Evolutionary conservation across 2,113 vertebrate species (phyloP).

Genomic region (Rhombomys opimus): DNA sequence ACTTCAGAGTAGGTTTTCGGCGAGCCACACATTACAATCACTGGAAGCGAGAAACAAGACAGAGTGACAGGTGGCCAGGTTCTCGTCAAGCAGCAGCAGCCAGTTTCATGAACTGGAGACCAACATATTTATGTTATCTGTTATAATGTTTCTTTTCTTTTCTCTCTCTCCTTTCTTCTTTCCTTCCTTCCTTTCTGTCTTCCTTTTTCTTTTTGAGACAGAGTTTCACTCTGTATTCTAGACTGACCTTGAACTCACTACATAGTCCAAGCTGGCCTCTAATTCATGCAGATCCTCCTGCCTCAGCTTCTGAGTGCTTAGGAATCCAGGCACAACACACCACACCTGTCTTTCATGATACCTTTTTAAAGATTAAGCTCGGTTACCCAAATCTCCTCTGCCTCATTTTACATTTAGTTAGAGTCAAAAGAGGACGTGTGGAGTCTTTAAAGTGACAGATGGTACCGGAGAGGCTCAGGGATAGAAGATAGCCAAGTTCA

Average conservation of each 20-base stretch:
- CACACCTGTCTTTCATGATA: neutral
- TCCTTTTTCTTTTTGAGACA: neutral
- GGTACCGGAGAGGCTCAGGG: neutral
- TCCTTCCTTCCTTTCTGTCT: neutral
- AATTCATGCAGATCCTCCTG: neutral
- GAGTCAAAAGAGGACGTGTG: neutral
- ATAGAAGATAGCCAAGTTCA: neutral
- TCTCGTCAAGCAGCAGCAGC: neutral
- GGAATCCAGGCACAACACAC: neutral
- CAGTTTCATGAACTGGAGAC: neutral
- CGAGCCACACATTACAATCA: constrained; percentile 93
- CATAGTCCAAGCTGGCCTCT: neutral
- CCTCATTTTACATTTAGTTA: neutral
- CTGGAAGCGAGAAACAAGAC: constrained; percentile 83
- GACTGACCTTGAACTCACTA: neutral
- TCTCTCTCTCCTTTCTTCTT: neutral
- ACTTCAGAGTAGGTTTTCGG: constrained; percentile 80
- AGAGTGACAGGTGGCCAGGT: neutral
- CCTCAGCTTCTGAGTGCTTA: neutral
- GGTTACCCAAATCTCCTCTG: neutral
- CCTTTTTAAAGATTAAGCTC: neutral
- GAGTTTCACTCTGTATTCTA: neutral
- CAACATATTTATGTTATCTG: neutral
- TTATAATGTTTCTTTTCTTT: neutral
- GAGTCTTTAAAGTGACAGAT: neutral